Percentiles rank a stretch among this genome's conserved stretches.
Conservation (phyloP, 92 coral and sea anemone species). For the Epizoanthus fatuus region DNA sequence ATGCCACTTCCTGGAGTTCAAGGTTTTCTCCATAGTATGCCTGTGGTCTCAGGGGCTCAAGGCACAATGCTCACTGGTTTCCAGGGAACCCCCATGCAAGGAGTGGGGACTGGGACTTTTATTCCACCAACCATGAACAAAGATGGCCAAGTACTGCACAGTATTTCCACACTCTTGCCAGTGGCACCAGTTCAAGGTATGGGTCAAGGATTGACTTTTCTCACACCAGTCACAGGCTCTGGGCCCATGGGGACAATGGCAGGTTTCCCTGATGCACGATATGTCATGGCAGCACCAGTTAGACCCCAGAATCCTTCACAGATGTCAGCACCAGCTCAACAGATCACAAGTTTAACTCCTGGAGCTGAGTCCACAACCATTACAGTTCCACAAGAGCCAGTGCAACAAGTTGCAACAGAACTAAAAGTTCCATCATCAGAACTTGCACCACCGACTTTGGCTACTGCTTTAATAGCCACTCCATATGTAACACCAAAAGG, state of each 20-base stretch:
- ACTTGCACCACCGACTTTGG: conserved; percentile 14
- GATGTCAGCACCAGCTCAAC: conserved; percentile 10
- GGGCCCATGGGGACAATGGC: conserved; percentile 70
- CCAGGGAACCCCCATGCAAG: conserved; percentile 72
- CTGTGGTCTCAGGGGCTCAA: conserved; percentile 71
- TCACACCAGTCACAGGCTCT: conserved; percentile 81
- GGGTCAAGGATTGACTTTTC: conserved; percentile 82
- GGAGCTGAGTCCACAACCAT: conserved; percentile 62
- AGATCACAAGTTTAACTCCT: conserved; percentile 38
- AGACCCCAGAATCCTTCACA: conserved; percentile 63
- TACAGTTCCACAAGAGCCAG: conserved; percentile 60
- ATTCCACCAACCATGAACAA: conserved; percentile 74
- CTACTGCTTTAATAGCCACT: not conserved
- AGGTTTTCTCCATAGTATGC: conserved; percentile 79
- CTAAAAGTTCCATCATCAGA: conserved; percentile 12
- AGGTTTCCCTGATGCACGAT: conserved; percentile 78
- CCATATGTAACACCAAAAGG: conserved; percentile 53
- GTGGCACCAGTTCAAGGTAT: conserved; percentile 88
- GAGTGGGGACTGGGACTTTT: conserved; percentile 72
- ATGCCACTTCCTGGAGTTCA: conserved; percentile 80
- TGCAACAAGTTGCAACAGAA: conserved; percentile 16
- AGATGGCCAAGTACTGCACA: conserved; percentile 93
- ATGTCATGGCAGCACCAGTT: conserved; percentile 80
- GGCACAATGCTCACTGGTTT: conserved; percentile 85
- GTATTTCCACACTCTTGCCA: conserved; percentile 88